Evolutionary conservation across 2,797 vertebrate species (phyloP), one percentile per base, ranked within the genome.

Genomic region (Scleropages formosus): DNA sequence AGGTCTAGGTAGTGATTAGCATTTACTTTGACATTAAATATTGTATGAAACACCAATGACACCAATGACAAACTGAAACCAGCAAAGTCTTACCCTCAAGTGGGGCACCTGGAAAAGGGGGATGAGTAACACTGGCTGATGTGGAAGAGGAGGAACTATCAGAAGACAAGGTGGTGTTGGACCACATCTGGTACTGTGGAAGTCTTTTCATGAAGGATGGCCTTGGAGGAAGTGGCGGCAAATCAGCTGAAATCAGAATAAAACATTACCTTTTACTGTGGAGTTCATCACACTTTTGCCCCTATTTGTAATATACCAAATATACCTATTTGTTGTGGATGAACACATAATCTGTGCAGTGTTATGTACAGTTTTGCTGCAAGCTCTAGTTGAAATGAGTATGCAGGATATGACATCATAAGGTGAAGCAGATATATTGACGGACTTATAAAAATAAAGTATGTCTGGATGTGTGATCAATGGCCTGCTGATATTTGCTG

Each of bases 141-240:
- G 46, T 22, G 24, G 75, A 9, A 18, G 44, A 22, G 16, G 74
- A 27, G 24, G 16, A 15, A 8, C 22, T 6, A 49, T 31, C 7
- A 7, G 49, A 18, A n/a, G n/a, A 18, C 24, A 58, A 8, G 9
- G 67, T n/a, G 0, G 9, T 58, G 46, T 49, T 26, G 49, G 51
- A n/a, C 16, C 72, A 53, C 10, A 31, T 18, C 6, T 60, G 10
- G 24, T 70, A 76, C 31, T 76, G 39, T n/a, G 75, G 75, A 31
- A 62, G 6, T n/a, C 11, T 63, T 24, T 70, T 71, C 59, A 70
- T 51, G 10, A 62, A 31, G 44, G 59, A 70, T 8, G 67, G 58
- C 16, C 47, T 47, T 11, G 66, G 66, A 31, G 74, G 26, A 18
- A 61, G 67, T 11, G 68, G 58, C 24, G 67, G 58, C 8, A 47